Evolutionary conservation across 2,113 vertebrate genomes (phyloP), one percentile per base, ranked within the genome.

Genomic region (Prietella phreatophila): DNA sequence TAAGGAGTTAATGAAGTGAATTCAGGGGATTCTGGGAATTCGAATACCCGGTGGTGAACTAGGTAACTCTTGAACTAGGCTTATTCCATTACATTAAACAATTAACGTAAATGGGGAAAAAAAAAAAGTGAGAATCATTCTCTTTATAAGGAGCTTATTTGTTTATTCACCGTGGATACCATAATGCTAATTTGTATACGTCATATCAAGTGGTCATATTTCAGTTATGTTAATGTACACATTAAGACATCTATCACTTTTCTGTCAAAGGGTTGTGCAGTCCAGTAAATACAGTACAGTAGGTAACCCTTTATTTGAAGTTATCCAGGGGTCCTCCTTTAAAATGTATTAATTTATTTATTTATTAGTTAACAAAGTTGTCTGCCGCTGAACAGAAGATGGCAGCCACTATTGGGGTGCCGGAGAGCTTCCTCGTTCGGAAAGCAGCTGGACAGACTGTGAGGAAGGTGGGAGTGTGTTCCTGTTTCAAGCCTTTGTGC

Each of bases 371-470:
- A 90, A 95, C 92, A 81, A 94, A 96, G 69, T 93, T 99, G 87
- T 97, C 96, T 17, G 91, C 91, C 27, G 90, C 95, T 58, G 98
- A 99, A 91, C 97, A 97, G 93, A 98, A 95, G 88, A 96, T 98
- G 90, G 94, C 93, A 0, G 90, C 96, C 1, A 89, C 93, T 65
- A 91, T 98, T n/a, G 98, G 98, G 3, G 96, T 99, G 0, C 94
- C 97, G 0, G 98, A 99, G 93, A 97, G 98, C 85, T 97, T 97
- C 27, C 94, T 99, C 61, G 95, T 95, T 0, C 96, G 95, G 87
- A 99, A 97, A 89, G 97, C 96, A 58, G 97, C 97, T 14, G 97
- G 98, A 71, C 98, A 99, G 94, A 95, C 94, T 19, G 93, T 97
- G 88, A 97, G 93, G 85, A 98, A 97, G 96, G 98, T 99, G 91